Percentiles rank a stretch among this genome's conserved stretches.
Evolutionary conservation across 2,888 invertebrate species (phyloP).

Genomic region (Dermolepida albohirtum): DNA sequence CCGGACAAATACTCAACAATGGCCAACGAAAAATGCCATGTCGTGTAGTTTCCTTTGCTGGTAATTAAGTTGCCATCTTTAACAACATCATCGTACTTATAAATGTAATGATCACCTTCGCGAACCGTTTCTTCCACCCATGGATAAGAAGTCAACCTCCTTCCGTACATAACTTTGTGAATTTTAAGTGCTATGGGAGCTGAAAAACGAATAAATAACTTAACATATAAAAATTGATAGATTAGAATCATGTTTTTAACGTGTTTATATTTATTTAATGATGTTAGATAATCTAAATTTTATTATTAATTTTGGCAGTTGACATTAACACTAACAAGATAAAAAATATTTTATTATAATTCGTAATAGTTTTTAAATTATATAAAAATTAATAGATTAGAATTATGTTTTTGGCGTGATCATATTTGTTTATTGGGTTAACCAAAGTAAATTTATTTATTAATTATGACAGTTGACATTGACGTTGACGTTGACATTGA

Average conservation of each 20-base stretch:
- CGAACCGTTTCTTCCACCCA: conserved; percentile 47
- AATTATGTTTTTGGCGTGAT: no score
- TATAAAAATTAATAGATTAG: background rate
- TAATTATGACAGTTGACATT: no score
- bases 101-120: conserved; percentile 50
- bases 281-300: background rate
- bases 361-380: background rate
- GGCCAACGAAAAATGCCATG: conserved; percentile 87
- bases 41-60: conserved; percentile 90
- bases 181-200: conserved; percentile 49
- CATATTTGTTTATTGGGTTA: no score
- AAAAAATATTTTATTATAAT: background rate
- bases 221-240: no score
- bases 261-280: no score
- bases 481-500: no score
- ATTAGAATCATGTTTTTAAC: no score
- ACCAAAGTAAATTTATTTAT: no score
- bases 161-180: conserved; percentile 48
- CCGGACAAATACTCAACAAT: conserved; percentile 81
- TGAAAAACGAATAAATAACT: conserved; percentile 32
- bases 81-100: conserved; percentile 58
- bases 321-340: background rate
- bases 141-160: conserved; percentile 48
- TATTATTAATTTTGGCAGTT: background rate
- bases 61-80: conserved; percentile 77